Base-by-base conservation (phyloP, 2,113 vertebrate species). In the Chrysemys picta region DNA sequence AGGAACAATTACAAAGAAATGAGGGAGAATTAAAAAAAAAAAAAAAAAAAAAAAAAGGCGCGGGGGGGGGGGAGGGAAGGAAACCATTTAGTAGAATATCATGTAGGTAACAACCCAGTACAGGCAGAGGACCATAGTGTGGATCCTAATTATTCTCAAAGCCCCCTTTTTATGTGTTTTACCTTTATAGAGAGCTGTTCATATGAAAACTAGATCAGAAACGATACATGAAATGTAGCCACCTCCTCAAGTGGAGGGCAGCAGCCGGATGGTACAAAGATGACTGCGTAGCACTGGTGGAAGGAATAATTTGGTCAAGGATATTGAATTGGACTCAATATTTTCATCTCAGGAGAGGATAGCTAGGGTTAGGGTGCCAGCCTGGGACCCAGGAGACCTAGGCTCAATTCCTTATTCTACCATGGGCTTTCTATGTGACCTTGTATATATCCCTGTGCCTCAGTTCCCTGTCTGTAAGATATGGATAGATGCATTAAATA, bases 1-100 rank as follows among this genome's bases (percentile, higher is more conserved):
- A 97, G 95, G 96, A 94, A 96, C 94, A 96, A 97, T 95, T 93
- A 96, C 82, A 93, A 87, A 89, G 78, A 94, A 89, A 65, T 85
- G 83, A 94, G 75, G 85, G 29, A 57, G 59, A 89, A 87, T 45
- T 65, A 85, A 69, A 87, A 78, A 14, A 93, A 85, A 52, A 45
- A 31, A 29, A 10, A 29, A n/a, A 25, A 84, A 78, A 90, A 69
- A 86, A 78, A 72, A 72, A 38, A 42, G 42, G 42, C 42, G 42
- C 38, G 38, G 38, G 19, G 17, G 17, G 1, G 1, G 19, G n/a
- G 8, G 19, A 9, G 65, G 4, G 27, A n/a, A 57, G 72, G 88
- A 65, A 88, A 62, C n/a, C n/a, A 59, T 88, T 38, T 85, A 31
- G 29, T n/a, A 11, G 17, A 78, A 65, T 94, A 0, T 89, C 75